These are phyloP conservation scores for Meriones unguiculatus DNA, from an alignment of 2,113 vertebrate genomes.

Conservation along the genomic window DNA sequence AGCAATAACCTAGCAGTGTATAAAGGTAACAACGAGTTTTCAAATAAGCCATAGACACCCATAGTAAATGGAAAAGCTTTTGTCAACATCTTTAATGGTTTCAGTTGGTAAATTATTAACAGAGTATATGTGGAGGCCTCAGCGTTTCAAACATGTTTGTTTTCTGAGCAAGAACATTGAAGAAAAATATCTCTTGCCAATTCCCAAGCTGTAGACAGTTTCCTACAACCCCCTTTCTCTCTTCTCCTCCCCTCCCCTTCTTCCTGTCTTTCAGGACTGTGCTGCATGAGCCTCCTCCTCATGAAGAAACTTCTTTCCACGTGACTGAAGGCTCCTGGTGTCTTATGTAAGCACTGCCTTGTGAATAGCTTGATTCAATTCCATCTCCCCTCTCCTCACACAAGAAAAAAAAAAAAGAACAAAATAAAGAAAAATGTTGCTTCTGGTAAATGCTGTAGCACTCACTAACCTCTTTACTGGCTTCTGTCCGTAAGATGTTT, in stretches of 20 bases:
- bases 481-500: neutral
- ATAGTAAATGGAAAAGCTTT: slow-evolving; percentile 78
- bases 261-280: neutral
- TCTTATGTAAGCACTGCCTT: neutral
- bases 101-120: slow-evolving; percentile 83
- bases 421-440: slow-evolving; percentile 8
- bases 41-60: slow-evolving; percentile 73
- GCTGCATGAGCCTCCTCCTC: neutral
- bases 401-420: neutral
- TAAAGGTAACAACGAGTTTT: slow-evolving; percentile 66
- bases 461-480: slow-evolving; percentile 60
- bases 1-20: slow-evolving; percentile 64
- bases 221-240: neutral
- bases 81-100: slow-evolving; percentile 83
- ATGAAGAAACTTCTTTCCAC: neutral
- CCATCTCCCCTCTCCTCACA: neutral
- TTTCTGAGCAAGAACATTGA: slow-evolving; percentile 72
- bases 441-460: neutral
- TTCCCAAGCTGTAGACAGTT: neutral
- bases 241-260: neutral
- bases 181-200: slow-evolving; percentile 61
- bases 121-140: slow-evolving; percentile 74
- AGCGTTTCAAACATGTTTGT: slow-evolving; percentile 77
- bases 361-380: neutral
- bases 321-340: neutral